A percentile compares a stretch with the other conserved stretches of the same genome.
phyloP scores from a whole-genome alignment of 2,888 invertebrate genomes.

The Drosophila siamana region DNA sequence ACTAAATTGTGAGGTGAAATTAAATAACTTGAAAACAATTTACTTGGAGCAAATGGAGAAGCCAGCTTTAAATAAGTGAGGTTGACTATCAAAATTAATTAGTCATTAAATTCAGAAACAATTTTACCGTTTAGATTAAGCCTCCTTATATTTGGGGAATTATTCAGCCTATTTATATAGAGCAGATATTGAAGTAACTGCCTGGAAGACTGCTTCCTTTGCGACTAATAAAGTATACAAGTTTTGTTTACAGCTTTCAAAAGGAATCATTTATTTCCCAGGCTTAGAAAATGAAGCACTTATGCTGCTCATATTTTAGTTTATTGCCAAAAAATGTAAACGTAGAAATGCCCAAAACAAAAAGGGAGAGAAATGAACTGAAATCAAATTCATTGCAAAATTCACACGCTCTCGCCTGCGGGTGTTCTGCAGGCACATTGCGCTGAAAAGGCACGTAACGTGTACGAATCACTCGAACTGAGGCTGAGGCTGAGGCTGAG shows the following conservation, averaged over 20 bases:
- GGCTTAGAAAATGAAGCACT: neutral
- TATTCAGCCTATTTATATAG: no score
- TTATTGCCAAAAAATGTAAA: neutral
- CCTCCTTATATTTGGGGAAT: no score
- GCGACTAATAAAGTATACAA: no score
- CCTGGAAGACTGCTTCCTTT: no score
- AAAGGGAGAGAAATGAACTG: neutral
- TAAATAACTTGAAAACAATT: neutral
- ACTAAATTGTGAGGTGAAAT: neutral
- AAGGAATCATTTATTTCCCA: neutral
- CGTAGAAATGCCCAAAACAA: constrained; percentile 21
- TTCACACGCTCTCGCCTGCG: constrained; percentile 78
- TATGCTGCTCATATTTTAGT: neutral
- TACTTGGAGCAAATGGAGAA: neutral
- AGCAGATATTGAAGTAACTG: no score
- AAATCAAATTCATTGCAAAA: constrained; percentile 45
- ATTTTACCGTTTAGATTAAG: no score
- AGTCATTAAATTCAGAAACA: no score
- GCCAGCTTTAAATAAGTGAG: neutral
- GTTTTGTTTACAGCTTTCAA: neutral
- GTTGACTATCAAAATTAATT: no score
- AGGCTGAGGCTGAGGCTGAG: constrained; percentile 5
- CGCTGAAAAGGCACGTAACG: constrained; percentile 60
- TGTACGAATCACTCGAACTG: constrained; percentile 28
- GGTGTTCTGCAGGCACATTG: constrained; percentile 56